phyloP scores from a whole-genome alignment of 2,113 vertebrate species.

The Poecile atricapillus region DNA sequence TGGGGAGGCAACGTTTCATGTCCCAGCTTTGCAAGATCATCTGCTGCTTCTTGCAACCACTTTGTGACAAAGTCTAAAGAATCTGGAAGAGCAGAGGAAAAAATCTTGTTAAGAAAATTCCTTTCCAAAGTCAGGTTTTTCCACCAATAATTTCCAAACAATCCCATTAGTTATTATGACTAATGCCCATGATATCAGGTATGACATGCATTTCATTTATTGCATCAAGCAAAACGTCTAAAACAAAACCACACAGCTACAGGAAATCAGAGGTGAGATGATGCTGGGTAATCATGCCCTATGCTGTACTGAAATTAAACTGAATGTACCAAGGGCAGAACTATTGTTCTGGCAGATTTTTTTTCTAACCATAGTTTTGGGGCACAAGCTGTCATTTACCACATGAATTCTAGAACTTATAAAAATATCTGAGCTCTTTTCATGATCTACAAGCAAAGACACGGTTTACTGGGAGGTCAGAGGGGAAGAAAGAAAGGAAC shows the following conservation, averaged over 20 bases:
- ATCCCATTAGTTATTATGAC: background rate
- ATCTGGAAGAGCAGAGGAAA: conserved; percentile 70
- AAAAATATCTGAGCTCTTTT: background rate
- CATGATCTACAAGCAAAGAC: conserved; percentile 10
- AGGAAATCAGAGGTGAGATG: background rate
- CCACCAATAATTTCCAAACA: background rate
- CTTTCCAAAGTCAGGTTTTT: background rate
- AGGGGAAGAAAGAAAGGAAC: conserved; percentile 57
- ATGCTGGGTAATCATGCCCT: background rate
- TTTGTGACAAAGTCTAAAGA: conserved; percentile 88
- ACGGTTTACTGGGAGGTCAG: conserved; percentile 15
- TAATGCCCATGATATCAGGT: background rate
- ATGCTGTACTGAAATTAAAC: background rate
- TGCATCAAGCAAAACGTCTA: background rate
- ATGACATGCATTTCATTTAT: conserved; percentile 3
- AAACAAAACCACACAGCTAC: background rate
- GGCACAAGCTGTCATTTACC: background rate
- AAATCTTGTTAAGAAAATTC: background rate
- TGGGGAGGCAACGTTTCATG: conserved; percentile 2
- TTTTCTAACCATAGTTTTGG: background rate
- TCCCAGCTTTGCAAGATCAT: conserved; percentile 63
- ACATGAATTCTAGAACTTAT: background rate
- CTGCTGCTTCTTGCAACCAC: conserved; percentile 87
- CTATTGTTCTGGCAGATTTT: background rate
- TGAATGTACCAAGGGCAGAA: background rate